A percentile compares a stretch with the other conserved stretches of the same genome.
Evolutionary conservation across 2,113 vertebrate species (phyloP).

Genomic region (Bufo gargarizans): DNA sequence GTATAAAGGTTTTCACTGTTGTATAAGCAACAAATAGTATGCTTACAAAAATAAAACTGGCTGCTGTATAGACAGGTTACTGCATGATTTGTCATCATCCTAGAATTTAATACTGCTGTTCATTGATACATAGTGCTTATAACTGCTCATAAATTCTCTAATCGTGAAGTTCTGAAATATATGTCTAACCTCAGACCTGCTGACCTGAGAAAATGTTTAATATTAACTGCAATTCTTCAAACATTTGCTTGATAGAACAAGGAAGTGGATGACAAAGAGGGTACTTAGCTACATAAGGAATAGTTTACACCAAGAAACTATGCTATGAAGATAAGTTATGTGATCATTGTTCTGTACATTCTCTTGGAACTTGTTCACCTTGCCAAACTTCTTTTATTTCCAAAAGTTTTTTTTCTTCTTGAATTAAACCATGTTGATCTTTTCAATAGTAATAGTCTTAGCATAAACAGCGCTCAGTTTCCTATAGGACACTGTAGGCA

Average conservation of each 20-base stretch:
- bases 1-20: background rate
- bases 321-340: background rate
- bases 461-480: background rate
- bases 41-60: background rate
- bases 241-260: background rate
- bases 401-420: background rate
- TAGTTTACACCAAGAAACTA: background rate
- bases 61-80: background rate
- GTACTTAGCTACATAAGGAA: slow-evolving; percentile 1
- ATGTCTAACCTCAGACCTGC: slow-evolving; percentile 7
- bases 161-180: background rate
- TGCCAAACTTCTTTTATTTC: background rate
- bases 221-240: slow-evolving; percentile 17
- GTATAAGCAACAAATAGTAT: background rate
- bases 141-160: background rate
- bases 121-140: background rate
- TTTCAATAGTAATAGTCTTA: background rate
- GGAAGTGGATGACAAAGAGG: slow-evolving; percentile 7
- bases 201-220: slow-evolving; percentile 17
- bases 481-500: background rate
- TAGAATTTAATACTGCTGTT: background rate
- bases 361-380: background rate
- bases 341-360: background rate
- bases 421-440: background rate
- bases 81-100: background rate